Base-by-base conservation (phyloP, 2,113 vertebrate genomes). In the Gopherus evgoodei region DNA sequence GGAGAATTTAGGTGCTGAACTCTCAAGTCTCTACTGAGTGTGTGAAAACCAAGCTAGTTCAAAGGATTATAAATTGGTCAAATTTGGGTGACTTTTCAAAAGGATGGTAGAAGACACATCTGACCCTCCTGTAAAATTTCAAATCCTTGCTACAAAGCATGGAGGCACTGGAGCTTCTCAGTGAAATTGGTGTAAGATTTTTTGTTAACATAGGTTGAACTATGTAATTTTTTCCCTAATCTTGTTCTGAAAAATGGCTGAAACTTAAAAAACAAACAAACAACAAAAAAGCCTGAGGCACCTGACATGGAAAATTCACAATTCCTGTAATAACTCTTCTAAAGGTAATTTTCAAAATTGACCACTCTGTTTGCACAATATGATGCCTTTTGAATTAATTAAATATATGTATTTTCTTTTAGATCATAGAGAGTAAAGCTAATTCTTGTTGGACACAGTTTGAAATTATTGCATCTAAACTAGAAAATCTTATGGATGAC, bases 401-500 rank as follows among this genome's bases (percentile, higher is more conserved):
- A 89, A 29, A 12, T 4, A n/a, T 90, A 29, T 54, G 0, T 93
- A 0, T 96, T 79, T 88, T 35, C 81, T 89, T 90, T 16, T 96
- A 99, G 99, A 97, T 88, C 56, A 88, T 99, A 96, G 98, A 98
- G 90, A 97, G 91, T 42, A 98, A 99, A 97, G 98, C 97, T 0
- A 98, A 97, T 87, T 97, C 97, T 85, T 95, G 95, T 90, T 99
- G 99, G 99, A 96, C 96, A 12, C 98, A 98, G 11, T 96, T 98
- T 95, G 97, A 98, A 92, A 95, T 91, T 56, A 96, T 98, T 84
- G 98, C 97, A 57, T 88, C 97, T 91, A 93, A 98, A 72, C 85
- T 98, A 84, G 98, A 98, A 86, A 96, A 92, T 25, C 75, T 98
- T 21, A 94, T 95, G 44, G 82, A 87, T 81, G 96, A 97, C 31